Evolutionary conservation across 2,797 vertebrate species (phyloP).

Genomic region (Rhabdophis nuchalis): DNA sequence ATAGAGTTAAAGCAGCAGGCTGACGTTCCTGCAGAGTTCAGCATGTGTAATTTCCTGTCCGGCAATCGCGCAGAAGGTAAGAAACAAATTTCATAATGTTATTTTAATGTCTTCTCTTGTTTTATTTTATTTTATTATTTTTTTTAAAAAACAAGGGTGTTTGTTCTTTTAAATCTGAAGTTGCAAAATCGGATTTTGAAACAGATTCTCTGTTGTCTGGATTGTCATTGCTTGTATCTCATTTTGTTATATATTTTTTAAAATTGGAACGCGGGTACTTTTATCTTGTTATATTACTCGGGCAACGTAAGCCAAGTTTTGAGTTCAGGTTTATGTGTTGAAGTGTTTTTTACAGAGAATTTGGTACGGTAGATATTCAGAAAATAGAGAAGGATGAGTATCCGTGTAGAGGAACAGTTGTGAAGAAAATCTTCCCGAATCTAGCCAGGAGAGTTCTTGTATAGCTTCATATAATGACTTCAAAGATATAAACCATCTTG

Average conservation of each 20-base stretch:
- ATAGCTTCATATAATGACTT: not conserved
- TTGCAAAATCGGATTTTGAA: not conserved
- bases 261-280: not conserved
- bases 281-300: constrained; percentile 15
- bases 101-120: not conserved
- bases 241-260: not conserved
- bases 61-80: constrained; percentile 32
- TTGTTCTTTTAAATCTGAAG: not conserved
- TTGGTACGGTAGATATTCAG: constrained; percentile 3
- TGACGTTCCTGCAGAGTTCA: not conserved
- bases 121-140: not conserved
- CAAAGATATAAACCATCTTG: constrained; percentile 8
- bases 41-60: not conserved
- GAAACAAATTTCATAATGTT: not conserved
- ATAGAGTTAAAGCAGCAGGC: not conserved
- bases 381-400: not conserved
- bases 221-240: not conserved
- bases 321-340: not conserved
- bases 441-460: not conserved
- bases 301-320: not conserved
- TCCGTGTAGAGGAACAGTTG: not conserved
- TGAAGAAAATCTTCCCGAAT: not conserved
- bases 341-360: not conserved
- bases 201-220: not conserved
- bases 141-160: not conserved